Base-by-base conservation (phyloP, 1,140 invertebrate genomes). In the Temnothorax nylanderi region DNA sequence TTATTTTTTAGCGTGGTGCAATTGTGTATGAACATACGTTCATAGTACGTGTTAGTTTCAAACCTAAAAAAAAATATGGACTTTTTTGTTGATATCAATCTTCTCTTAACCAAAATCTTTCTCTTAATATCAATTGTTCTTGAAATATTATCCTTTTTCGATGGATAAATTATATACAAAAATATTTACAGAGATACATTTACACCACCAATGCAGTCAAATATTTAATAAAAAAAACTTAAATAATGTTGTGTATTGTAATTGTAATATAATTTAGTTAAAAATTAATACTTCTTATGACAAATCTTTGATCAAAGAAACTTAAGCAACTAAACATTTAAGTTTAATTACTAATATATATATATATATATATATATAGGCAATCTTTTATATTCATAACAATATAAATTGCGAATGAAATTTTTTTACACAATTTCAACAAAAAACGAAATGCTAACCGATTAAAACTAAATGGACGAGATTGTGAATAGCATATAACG, bases 241-340 rank as follows among this genome's bases (percentile, higher is more conserved):
- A 88, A 65, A 89, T 72, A 72, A 74, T 60, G 21, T 1, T 58
- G 26, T 60, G 7, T 58, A 69, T 75, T 87, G 37, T 90, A 47
- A 64, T 34, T 71, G 65, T 67, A 71, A 51, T 86, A 93, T 93
- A 93, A 93, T 93, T 93, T 93, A 93, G 74, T 92, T 87, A 84
- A 78, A 87, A 87, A 88, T 90, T 90, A 90, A 91, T 88, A 90
- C 60, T 92, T 89, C 56, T 84, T 93, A 93, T 26, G 81, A 92
- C 80, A 90, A 93, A 93, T 93, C 93, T 93, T 93, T 93, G 92
- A 93, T 93, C 88, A 92, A 92, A 90, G 90, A 93, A 89, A 89
- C 89, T 89, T 91, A 90, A 80, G 78, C 58, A 58, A 90, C 87
- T 90, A 89, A 88, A 60, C 86, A 51, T 47, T 69, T 16, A 47